phyloP scores from a whole-genome alignment of 2,797 vertebrate genomes.

The Dermochelys coriacea region DNA sequence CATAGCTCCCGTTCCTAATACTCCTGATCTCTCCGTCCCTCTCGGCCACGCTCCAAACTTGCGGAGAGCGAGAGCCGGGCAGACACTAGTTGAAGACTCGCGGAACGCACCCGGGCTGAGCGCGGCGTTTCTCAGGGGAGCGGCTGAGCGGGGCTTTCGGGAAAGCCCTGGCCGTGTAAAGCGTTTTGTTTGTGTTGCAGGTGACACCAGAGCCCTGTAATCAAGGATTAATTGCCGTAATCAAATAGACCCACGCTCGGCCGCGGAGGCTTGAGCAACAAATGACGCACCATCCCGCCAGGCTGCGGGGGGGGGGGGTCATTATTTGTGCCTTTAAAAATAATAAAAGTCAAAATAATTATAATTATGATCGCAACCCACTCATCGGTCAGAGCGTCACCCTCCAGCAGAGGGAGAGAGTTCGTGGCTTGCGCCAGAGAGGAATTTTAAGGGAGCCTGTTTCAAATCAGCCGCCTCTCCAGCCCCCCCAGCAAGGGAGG shows the following conservation, averaged over 20 bases:
- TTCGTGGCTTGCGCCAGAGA: background rate
- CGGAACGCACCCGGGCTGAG: too few species aligned
- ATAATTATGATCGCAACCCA: too few species aligned
- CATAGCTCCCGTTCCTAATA: background rate
- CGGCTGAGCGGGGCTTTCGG: too few species aligned
- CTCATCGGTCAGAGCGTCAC: too few species aligned
- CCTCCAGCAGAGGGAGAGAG: background rate
- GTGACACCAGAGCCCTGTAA: constrained; percentile 62
- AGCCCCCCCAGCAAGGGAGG: background rate
- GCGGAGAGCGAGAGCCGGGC: too few species aligned
- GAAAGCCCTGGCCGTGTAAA: background rate
- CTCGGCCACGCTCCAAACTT: background rate
- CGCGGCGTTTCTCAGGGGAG: too few species aligned
- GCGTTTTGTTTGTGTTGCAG: background rate
- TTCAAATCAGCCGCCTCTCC: background rate
- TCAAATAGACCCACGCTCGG: constrained; percentile 76
- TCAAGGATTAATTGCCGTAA: constrained; percentile 81
- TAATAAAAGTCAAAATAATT: too few species aligned
- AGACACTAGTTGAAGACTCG: background rate
- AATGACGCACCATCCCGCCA: constrained; percentile 53
- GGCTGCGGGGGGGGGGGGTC: too few species aligned
- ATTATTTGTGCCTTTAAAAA: too few species aligned
- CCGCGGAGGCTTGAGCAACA: constrained; percentile 70
- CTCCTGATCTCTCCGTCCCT: background rate
- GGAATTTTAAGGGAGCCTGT: background rate